Conservation (phyloP, 2,888 invertebrate species). For the Leucoptera coffeella region DNA sequence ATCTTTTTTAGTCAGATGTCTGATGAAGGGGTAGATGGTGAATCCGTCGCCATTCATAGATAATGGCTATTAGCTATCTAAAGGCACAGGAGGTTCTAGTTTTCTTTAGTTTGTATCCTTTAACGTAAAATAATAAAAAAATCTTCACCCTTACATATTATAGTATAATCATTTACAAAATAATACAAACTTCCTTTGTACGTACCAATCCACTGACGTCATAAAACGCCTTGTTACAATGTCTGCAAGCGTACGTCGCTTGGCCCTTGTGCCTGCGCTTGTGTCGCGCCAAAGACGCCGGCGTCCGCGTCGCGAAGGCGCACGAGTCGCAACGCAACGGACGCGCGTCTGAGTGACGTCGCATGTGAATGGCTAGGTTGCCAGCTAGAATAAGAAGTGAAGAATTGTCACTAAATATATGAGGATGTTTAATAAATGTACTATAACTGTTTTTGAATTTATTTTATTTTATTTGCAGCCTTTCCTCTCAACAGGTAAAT, state of each 20-base stretch:
- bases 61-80: too few relatives aligned
- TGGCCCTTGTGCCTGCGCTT: slow-evolving; percentile 19
- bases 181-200: neutral
- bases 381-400: slow-evolving; percentile 14
- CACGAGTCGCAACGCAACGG: slow-evolving; percentile 26
- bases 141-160: neutral
- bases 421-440: too few relatives aligned
- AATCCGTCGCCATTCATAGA: too few relatives aligned
- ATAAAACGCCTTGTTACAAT: slow-evolving; percentile 26
- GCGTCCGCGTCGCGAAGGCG: slow-evolving; percentile 20
- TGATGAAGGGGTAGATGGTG: too few relatives aligned
- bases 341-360: slow-evolving; percentile 29
- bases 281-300: slow-evolving; percentile 27
- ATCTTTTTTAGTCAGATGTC: too few relatives aligned
- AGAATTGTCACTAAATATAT: too few relatives aligned
- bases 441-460: too few relatives aligned
- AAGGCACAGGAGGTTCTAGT: too few relatives aligned
- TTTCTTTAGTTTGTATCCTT: too few relatives aligned
- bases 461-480: too few relatives aligned
- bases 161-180: neutral
- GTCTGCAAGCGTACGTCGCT: slow-evolving; percentile 16
- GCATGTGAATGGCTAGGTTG: slow-evolving; percentile 30
- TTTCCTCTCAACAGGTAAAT: too few relatives aligned
- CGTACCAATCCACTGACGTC: slow-evolving; percentile 28
- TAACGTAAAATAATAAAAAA: neutral